Conservation (phyloP, 1,140 invertebrate species). For the Heterodera carotae region DNA sequence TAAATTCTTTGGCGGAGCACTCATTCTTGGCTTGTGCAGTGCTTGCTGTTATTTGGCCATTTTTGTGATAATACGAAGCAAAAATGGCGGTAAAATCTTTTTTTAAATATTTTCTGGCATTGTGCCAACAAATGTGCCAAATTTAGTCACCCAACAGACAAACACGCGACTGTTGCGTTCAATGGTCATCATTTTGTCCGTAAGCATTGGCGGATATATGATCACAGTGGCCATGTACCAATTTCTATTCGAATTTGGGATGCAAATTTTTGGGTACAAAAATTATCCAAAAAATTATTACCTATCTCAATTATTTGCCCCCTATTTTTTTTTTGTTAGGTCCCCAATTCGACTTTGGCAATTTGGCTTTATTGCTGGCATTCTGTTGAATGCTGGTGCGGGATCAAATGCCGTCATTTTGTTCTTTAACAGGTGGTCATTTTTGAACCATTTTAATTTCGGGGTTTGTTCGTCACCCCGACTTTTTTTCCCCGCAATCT, state of each 20-base stretch:
- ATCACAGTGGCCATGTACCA: conserved; percentile 2
- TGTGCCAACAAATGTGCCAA: background rate
- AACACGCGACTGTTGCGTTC: conserved; percentile 24
- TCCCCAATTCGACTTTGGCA: conserved; percentile 16
- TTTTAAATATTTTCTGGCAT: background rate
- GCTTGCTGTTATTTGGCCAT: conserved; percentile 7
- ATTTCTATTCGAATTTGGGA: background rate
- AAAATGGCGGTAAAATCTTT: background rate
- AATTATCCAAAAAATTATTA: too few species aligned
- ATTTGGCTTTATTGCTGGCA: conserved; percentile 19
- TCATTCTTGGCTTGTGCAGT: conserved; percentile 4
- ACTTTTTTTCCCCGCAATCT: too few species aligned
- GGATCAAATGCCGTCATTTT: conserved; percentile 8
- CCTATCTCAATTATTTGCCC: too few species aligned
- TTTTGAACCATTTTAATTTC: too few species aligned
- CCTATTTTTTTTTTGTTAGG: background rate
- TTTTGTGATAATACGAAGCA: conserved; percentile 16
- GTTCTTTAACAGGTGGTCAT: conserved; percentile 5
- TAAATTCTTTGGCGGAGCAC: background rate
- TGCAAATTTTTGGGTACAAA: background rate
- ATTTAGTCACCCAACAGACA: conserved; percentile 22
- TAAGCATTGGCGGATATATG: conserved; percentile 20
- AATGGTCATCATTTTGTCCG: conserved; percentile 14
- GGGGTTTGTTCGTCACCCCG: too few species aligned
- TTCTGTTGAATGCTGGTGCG: conserved; percentile 13